Evolutionary conservation across 2,113 vertebrate genomes (phyloP).

Genomic region (Odocoileus hemionus): DNA sequence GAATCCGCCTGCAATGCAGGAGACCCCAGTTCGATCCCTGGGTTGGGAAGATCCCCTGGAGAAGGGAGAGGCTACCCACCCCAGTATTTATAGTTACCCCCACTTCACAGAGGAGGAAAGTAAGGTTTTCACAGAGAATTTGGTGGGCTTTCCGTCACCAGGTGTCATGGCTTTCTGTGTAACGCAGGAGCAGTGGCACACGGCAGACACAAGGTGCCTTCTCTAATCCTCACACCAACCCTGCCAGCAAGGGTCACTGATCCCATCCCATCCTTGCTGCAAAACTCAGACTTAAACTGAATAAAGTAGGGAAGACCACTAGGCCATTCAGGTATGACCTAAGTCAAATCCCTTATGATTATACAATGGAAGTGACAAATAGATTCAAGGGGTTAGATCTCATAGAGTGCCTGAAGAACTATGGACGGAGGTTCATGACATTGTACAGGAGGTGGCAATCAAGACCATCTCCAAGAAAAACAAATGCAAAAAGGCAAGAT

Average conservation of each 20-base stretch:
- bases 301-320: background rate
- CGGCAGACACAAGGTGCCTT: fast-evolving
- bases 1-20: background rate
- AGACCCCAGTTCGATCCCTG: background rate
- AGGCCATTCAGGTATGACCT: background rate
- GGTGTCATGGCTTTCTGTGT: fast-evolving
- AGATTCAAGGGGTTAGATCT: background rate
- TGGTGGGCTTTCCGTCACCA: background rate
- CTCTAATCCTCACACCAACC: background rate
- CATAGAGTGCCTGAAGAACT: background rate
- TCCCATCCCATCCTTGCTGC: background rate
- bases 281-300: background rate
- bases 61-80: background rate
- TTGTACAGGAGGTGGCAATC: background rate
- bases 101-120: background rate
- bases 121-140: background rate
- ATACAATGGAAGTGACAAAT: background rate
- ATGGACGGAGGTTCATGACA: background rate
- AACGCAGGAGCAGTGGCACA: background rate
- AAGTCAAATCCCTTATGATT: background rate
- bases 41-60: background rate
- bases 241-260: background rate
- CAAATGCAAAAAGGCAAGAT: background rate
- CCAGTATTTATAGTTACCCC: background rate
- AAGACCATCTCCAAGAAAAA: background rate